Evolutionary conservation across 92 coral and sea anemone genomes (phyloP).

Genomic region (Zoanthus gigantus): DNA sequence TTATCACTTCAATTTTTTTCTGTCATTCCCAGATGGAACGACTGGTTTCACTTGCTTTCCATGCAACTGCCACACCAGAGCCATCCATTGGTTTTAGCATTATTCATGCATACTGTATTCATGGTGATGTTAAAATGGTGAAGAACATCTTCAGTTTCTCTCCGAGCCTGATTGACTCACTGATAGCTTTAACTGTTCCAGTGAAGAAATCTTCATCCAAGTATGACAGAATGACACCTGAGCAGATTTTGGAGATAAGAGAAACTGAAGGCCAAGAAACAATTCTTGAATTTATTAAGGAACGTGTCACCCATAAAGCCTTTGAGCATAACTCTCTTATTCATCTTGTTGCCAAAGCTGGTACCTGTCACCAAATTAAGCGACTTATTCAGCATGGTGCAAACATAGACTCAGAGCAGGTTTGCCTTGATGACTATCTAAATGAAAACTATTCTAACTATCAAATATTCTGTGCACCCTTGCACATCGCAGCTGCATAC

Average conservation of each 20-base stretch:
- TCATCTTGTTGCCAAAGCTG: constrained; percentile 26
- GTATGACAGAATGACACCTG: constrained; percentile 41
- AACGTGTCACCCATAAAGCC: neutral
- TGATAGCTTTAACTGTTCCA: constrained; percentile 29
- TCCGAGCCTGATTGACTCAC: constrained; percentile 33
- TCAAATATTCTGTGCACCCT: neutral
- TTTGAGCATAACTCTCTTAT: neutral
- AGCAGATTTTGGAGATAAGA: constrained; percentile 2
- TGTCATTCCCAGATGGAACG: constrained; percentile 29
- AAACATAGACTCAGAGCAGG: neutral
- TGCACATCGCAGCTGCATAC: constrained; percentile 40
- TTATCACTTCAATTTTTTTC: neutral
- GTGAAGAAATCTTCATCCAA: constrained; percentile 14
- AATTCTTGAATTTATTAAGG: constrained; percentile 8
- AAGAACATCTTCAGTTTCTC: constrained; percentile 29
- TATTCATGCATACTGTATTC: constrained; percentile 37
- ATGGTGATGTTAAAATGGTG: constrained; percentile 26
- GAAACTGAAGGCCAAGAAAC: neutral
- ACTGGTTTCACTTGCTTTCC: constrained; percentile 48
- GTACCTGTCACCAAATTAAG: constrained; percentile 20
- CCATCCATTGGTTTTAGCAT: constrained; percentile 24
- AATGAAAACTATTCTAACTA: neutral
- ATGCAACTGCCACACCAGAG: constrained; percentile 14
- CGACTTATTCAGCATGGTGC: constrained; percentile 32
- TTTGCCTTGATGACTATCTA: constrained; percentile 19